Evolutionary conservation across 2,113 vertebrate species (phyloP).

Genomic region (Boulengeromyrus knoepffleri): DNA sequence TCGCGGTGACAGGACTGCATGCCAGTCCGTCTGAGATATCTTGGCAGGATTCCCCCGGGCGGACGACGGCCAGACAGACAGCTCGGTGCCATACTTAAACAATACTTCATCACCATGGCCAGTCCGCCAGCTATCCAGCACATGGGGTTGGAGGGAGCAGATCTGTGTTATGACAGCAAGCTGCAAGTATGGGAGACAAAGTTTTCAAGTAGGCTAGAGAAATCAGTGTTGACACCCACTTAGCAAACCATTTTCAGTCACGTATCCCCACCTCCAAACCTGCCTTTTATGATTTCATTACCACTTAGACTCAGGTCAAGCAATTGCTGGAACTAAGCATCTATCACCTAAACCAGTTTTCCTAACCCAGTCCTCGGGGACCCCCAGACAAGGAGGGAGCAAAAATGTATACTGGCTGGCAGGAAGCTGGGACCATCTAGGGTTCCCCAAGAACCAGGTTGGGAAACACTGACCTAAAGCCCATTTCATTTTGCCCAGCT

Average conservation of each 20-base stretch:
- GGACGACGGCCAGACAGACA: neutral
- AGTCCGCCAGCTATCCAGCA: neutral
- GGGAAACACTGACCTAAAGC: neutral
- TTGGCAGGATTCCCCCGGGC: neutral
- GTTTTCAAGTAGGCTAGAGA: neutral
- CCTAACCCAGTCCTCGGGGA: neutral
- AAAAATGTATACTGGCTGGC: neutral
- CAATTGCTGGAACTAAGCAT: neutral
- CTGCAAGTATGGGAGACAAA: neutral
- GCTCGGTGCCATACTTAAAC: neutral
- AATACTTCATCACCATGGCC: neutral
- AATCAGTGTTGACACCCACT: neutral
- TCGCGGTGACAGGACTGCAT: neutral
- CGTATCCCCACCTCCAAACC: neutral
- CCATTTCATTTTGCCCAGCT: neutral
- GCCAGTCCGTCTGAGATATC: conserved; percentile 3
- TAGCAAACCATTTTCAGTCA: neutral
- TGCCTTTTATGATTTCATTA: neutral
- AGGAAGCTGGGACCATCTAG: neutral
- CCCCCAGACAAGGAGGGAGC: neutral
- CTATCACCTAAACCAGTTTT: neutral
- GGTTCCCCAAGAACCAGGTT: neutral
- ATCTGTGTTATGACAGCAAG: neutral
- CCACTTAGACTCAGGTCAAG: neutral
- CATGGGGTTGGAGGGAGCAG: neutral